Conservation (phyloP, 2,113 vertebrate genomes). For the Mastomys coucha region DNA sequence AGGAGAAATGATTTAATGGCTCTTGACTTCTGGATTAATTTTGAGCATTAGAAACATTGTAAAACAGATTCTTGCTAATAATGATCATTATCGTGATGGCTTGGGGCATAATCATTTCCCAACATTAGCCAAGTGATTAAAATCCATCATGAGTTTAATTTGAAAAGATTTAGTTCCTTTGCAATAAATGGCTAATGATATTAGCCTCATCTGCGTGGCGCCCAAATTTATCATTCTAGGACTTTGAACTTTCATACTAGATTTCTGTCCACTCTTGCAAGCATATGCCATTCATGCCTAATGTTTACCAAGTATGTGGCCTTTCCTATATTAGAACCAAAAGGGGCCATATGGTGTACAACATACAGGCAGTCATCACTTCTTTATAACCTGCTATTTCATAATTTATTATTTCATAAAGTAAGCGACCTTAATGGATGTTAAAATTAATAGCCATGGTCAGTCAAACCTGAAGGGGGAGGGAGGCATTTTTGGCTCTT, state of each 20-base stretch:
- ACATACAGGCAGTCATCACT: not conserved
- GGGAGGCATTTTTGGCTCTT: not conserved
- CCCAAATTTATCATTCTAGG: conserved; percentile 65
- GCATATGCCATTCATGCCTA: not conserved
- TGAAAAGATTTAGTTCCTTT: conserved; percentile 72
- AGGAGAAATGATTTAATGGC: conserved; percentile 75
- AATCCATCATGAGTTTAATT: conserved; percentile 78
- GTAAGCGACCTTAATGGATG: conserved; percentile 69
- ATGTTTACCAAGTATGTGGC: conserved; percentile 54
- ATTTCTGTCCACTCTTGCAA: conserved; percentile 48
- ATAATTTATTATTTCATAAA: conserved; percentile 72
- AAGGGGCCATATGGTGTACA: conserved; percentile 63
- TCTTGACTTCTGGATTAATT: conserved; percentile 76
- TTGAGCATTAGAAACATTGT: conserved; percentile 72
- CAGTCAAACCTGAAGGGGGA: conserved; percentile 55
- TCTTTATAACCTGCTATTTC: conserved; percentile 72
- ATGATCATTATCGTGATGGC: conserved; percentile 68
- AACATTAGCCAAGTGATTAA: conserved; percentile 78
- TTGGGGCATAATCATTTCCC: conserved; percentile 73
- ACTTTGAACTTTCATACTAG: conserved; percentile 43
- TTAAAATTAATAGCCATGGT: conserved; percentile 64
- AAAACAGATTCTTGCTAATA: conserved; percentile 76
- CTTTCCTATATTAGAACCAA: not conserved
- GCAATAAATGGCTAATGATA: conserved; percentile 70
- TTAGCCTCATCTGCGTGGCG: conserved; percentile 60